Evolutionary conservation across 2,797 vertebrate genomes (phyloP).

Genomic region (Meriones psammophilus): DNA sequence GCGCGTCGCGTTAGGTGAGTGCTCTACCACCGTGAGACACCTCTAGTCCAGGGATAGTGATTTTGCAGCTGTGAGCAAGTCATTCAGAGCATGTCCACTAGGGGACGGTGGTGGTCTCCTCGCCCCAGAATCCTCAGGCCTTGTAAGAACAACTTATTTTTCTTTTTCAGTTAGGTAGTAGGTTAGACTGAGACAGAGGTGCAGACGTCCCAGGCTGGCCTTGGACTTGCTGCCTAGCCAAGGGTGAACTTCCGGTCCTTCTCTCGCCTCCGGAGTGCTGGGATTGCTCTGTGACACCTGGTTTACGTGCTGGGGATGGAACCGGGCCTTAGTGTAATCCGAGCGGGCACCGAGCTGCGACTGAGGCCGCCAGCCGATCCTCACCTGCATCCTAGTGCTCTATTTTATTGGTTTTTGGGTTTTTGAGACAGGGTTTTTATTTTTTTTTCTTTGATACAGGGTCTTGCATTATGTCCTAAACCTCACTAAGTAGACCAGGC

Average conservation of each 20-base stretch:
- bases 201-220: background rate
- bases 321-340: too few relatives aligned
- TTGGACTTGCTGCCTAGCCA: background rate
- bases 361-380: background rate
- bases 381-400: background rate
- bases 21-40: too few relatives aligned
- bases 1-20: background rate
- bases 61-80: background rate
- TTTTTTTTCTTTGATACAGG: too few relatives aligned
- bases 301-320: background rate
- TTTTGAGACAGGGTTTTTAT: background rate
- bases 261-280: background rate
- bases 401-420: background rate
- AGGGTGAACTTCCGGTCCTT: background rate
- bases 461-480: background rate
- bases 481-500: background rate
- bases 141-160: background rate
- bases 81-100: slow-evolving; percentile 76
- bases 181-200: background rate
- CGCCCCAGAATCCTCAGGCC: background rate
- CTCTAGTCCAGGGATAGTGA: too few relatives aligned
- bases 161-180: background rate
- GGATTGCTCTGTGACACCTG: background rate
- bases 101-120: slow-evolving; percentile 79
- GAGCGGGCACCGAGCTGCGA: background rate